Percentiles rank a stretch among this genome's conserved stretches.
Conservation (phyloP, 2,888 invertebrate genomes). For the Cryptophagus acutangulus region DNA sequence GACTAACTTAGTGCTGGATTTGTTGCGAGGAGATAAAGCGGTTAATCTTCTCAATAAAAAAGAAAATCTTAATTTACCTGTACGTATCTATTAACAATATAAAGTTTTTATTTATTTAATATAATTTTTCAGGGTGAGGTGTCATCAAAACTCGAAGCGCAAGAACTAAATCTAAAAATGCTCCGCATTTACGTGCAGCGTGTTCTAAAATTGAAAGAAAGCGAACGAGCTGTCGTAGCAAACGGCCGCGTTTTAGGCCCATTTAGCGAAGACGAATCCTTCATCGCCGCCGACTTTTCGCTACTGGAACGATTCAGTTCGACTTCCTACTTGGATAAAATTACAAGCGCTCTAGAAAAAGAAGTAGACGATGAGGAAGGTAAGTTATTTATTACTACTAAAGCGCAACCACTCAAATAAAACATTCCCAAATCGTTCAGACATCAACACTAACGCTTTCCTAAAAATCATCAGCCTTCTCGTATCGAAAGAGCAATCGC, state of each 20-base stretch:
- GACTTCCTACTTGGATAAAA: conserved; percentile 67
- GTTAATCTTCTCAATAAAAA: conserved; percentile 41
- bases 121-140: conserved; percentile 29
- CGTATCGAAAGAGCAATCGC: conserved; percentile 65
- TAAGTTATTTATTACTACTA: too few relatives aligned
- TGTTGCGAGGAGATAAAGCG: conserved; percentile 54
- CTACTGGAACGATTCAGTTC: conserved; percentile 76
- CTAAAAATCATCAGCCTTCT: conserved; percentile 77
- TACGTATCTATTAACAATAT: conserved; percentile 38
- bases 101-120: conserved; percentile 7
- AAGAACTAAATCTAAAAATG: conserved; percentile 64
- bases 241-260: conserved; percentile 91
- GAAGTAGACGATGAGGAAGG: conserved; percentile 43
- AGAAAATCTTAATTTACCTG: conserved; percentile 54
- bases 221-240: conserved; percentile 69
- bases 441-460: conserved; percentile 65
- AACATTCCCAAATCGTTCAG: conserved; percentile 34
- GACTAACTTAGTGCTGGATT: conserved; percentile 54
- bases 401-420: not conserved
- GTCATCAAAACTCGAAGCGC: conserved; percentile 50
- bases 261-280: conserved; percentile 64
- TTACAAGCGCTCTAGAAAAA: conserved; percentile 59
- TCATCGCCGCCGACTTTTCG: conserved; percentile 83
- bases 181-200: conserved; percentile 64
- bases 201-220: conserved; percentile 63